Conservation (phyloP, 30 jellyfish, hydroid and myxozoan genomes). For the Morbakka virulenta region DNA sequence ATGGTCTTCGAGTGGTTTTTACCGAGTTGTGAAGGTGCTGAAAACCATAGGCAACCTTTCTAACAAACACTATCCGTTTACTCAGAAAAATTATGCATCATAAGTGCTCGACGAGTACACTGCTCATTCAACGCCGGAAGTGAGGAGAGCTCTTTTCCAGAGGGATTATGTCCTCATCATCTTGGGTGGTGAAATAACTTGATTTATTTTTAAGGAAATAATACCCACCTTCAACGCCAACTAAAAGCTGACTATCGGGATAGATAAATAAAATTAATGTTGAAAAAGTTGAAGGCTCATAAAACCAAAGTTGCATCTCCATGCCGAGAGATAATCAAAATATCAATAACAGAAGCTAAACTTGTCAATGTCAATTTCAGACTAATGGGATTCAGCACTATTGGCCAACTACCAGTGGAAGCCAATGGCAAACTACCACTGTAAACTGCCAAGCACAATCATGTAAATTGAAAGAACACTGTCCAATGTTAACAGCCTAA, state of each 20-base stretch:
- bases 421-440: no score
- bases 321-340: no score
- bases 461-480: no score
- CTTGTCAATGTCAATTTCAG: no score
- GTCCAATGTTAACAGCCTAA: no score
- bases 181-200: slow-evolving; percentile 73
- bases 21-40: slow-evolving; percentile 44
- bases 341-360: no score
- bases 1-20: slow-evolving; percentile 67
- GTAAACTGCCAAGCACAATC: no score
- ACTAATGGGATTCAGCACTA: no score
- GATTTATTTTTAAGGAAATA: slow-evolving; percentile 41
- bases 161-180: slow-evolving; percentile 56
- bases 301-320: no score
- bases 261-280: no score
- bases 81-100: slow-evolving; percentile 43
- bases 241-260: slow-evolving; percentile 19
- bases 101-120: slow-evolving; percentile 45
- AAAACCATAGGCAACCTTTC: slow-evolving; percentile 33
- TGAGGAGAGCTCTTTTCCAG: slow-evolving; percentile 30
- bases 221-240: slow-evolving; percentile 28
- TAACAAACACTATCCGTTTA: slow-evolving; percentile 40
- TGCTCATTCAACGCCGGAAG: slow-evolving; percentile 68
- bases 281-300: no score
- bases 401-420: no score